These are phyloP conservation scores for Hippocampus mohnikei DNA, from an alignment of 2,113 vertebrate species.

Conservation along the genomic window DNA sequence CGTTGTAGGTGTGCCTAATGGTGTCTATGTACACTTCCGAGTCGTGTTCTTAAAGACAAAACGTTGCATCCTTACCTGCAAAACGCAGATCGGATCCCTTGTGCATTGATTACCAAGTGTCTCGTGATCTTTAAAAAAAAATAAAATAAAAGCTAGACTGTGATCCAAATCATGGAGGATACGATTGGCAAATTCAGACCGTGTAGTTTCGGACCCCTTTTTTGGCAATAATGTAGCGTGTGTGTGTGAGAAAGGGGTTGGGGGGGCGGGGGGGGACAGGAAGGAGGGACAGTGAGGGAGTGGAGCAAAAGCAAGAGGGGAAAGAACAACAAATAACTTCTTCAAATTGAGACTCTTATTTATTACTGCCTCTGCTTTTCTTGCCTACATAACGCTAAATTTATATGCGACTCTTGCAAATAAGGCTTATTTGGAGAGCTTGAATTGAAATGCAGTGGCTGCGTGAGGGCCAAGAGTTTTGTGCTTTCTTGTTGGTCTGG, in stretches of 20 bases:
- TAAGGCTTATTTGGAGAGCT: background rate
- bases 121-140: background rate
- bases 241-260: background rate
- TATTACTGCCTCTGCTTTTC: background rate
- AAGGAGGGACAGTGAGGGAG: background rate
- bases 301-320: background rate
- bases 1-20: background rate
- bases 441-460: conserved; percentile 3
- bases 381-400: background rate
- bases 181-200: background rate
- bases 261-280: background rate
- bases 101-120: background rate
- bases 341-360: background rate
- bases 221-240: background rate
- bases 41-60: background rate
- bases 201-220: background rate
- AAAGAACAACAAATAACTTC: background rate
- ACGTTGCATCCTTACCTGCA: background rate
- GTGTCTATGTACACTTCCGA: background rate
- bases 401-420: background rate
- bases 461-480: conserved; percentile 35
- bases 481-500: conserved; percentile 48
- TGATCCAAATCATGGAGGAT: background rate
- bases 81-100: background rate
- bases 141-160: background rate